These are phyloP conservation scores for Heliconius melpomene DNA, from an alignment of 1,140 invertebrate species.

Conservation along the genomic window DNA sequence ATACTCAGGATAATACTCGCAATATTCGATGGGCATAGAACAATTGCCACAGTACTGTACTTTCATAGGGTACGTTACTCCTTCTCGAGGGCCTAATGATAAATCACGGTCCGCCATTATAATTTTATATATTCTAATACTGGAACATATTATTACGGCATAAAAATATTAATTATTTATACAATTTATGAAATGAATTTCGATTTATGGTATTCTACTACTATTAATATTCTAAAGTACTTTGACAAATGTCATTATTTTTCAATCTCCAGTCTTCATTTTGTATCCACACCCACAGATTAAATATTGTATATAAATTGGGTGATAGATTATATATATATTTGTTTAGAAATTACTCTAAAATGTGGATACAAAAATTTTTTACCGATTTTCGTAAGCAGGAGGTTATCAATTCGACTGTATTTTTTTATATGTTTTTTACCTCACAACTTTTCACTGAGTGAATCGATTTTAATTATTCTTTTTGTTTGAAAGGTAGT, in stretches of 20 bases:
- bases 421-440: too few relatives aligned
- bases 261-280: neutral
- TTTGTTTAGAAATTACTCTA: too few relatives aligned
- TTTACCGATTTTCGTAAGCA: too few relatives aligned
- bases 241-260: slow-evolving; percentile 9
- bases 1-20: slow-evolving; percentile 98
- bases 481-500: too few relatives aligned
- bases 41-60: slow-evolving; percentile 97
- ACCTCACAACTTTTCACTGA: too few relatives aligned
- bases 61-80: slow-evolving; percentile 89
- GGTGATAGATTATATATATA: neutral
- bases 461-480: too few relatives aligned
- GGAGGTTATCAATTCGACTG: too few relatives aligned
- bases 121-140: slow-evolving; percentile 36
- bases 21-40: slow-evolving; percentile 97
- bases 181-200: slow-evolving; percentile 6
- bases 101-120: slow-evolving; percentile 77
- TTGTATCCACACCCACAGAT: neutral
- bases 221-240: neutral
- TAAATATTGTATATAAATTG: neutral
- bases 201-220: neutral
- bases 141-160: slow-evolving; percentile 46
- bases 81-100: slow-evolving; percentile 74
- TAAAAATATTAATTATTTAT: neutral
- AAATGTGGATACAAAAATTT: too few relatives aligned